These are phyloP conservation scores for Apostichopus californicus DNA, from an alignment of 35 echinoderm and acorn worm species.

Conservation along the genomic window DNA sequence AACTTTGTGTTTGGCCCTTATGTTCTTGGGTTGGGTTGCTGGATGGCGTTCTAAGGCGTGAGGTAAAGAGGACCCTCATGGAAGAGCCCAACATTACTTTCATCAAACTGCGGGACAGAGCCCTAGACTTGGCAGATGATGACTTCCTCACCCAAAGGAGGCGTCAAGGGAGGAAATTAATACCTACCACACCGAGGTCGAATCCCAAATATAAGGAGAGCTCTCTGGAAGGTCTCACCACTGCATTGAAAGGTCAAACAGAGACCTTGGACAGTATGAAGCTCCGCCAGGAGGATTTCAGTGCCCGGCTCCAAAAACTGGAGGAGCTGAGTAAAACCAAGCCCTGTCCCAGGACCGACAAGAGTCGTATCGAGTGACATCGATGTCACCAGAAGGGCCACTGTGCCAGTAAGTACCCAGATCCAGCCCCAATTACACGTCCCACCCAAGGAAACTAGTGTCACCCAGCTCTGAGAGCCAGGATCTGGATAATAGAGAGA, in stretches of 20 bases:
- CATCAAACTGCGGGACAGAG: conserved; percentile 5
- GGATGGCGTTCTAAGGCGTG: not conserved
- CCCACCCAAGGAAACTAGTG: not conserved
- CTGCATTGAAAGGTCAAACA: not conserved
- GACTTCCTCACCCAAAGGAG: not conserved
- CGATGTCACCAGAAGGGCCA: not conserved
- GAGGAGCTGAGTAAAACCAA: not conserved
- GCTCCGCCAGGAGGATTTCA: not conserved
- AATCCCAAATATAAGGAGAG: not conserved
- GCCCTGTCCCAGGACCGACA: not conserved
- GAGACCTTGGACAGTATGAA: not conserved
- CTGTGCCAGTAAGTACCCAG: not conserved
- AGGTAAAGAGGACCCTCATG: not conserved
- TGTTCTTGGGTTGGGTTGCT: not conserved
- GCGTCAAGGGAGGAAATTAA: not conserved
- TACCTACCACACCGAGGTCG: not conserved
- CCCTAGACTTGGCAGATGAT: not conserved
- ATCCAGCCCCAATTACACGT: not conserved
- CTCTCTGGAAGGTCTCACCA: not conserved
- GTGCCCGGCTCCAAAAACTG: not conserved
- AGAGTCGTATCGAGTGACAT: not conserved
- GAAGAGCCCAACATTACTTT: not conserved
- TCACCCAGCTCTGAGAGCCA: conserved; percentile 28
- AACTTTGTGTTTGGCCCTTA: too few relatives aligned
- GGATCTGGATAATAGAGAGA: not conserved